Evolutionary conservation across 2,113 vertebrate species (phyloP).

Genomic region (Oryzias melastigma): DNA sequence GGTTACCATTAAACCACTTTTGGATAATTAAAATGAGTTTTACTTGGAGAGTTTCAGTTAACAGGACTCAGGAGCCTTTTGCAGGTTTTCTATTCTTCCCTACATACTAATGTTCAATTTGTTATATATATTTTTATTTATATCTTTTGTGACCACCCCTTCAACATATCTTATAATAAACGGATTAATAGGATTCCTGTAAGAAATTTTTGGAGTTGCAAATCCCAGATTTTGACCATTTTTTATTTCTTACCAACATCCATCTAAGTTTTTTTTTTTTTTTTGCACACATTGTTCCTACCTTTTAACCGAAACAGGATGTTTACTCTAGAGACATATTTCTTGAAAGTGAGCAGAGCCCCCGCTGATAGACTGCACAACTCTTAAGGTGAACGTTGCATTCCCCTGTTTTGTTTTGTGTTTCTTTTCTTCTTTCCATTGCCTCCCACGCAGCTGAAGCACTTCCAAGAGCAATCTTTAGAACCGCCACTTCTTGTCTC

Average conservation of each 20-base stretch:
- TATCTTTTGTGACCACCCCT: too few relatives aligned
- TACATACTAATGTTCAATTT: too few relatives aligned
- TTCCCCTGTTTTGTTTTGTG: neutral
- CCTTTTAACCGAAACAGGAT: conserved; percentile 16
- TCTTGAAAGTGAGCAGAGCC: neutral
- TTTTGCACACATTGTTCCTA: neutral
- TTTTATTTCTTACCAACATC: too few relatives aligned
- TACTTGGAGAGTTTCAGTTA: conserved; percentile 9
- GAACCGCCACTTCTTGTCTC: neutral
- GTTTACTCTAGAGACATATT: conserved; percentile 7
- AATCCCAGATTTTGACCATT: too few relatives aligned
- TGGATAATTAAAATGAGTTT: conserved; percentile 9
- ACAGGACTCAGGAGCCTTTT: neutral
- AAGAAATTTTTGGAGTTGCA: neutral
- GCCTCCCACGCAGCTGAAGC: neutral
- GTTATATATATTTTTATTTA: too few relatives aligned
- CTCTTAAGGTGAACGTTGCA: conserved; percentile 10
- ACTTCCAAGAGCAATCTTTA: conserved; percentile 5
- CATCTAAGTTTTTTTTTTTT: too few relatives aligned
- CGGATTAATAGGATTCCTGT: conserved; percentile 17
- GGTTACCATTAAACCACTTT: conserved; percentile 14
- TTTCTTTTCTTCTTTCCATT: too few relatives aligned
- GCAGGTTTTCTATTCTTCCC: neutral
- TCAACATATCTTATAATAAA: neutral
- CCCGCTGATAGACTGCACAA: neutral